A percentile compares a stretch with the other conserved stretches of the same genome.
Evolutionary conservation across 2,113 vertebrate genomes (phyloP).

Genomic region (Rafetus swinhoei): DNA sequence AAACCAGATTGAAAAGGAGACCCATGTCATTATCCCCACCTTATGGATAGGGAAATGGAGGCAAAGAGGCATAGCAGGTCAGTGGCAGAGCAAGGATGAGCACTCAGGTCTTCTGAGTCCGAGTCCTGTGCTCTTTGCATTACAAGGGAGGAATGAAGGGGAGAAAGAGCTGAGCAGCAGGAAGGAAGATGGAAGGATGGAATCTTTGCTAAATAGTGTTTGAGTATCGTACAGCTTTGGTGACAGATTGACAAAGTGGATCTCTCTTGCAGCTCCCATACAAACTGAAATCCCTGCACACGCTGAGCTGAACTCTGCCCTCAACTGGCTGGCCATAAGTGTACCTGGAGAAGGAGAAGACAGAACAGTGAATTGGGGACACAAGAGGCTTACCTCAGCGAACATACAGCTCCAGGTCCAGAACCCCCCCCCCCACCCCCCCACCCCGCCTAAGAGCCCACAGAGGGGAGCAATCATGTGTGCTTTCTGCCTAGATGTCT

Average conservation of each 20-base stretch:
- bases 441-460: neutral
- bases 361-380: neutral
- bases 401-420: neutral
- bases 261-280: conserved; percentile 53
- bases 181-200: neutral
- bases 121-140: neutral
- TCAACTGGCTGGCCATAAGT: conserved; percentile 71
- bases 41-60: neutral
- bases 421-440: neutral
- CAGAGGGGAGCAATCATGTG: neutral
- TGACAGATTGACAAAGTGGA: conserved; percentile 57
- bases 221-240: conserved; percentile 49
- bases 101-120: neutral
- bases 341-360: conserved; percentile 56
- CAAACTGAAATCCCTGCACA: conserved; percentile 57
- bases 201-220: neutral
- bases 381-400: neutral
- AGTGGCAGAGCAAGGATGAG: neutral
- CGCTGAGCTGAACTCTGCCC: conserved; percentile 43
- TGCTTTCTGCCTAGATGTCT: neutral
- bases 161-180: neutral
- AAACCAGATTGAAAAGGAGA: neutral
- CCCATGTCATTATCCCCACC: neutral
- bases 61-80: neutral
- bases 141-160: neutral